These are phyloP conservation scores for Mactromeris polynyma DNA, from an alignment of 2,888 invertebrate species.

Conservation along the genomic window DNA sequence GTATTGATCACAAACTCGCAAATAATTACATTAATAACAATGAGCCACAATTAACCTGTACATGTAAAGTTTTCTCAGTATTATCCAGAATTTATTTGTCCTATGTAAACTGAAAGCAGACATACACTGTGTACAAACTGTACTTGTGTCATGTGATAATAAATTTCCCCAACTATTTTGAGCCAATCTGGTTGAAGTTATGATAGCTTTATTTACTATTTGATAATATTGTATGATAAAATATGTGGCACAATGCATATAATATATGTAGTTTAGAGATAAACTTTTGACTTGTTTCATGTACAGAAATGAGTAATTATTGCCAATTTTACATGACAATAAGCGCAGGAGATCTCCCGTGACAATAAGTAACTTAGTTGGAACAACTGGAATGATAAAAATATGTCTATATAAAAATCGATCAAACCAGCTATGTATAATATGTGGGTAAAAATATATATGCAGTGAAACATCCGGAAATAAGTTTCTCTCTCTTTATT, in stretches of 20 bases:
- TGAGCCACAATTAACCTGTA: not conserved
- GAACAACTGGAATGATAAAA: too few species aligned
- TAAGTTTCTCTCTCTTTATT: too few species aligned
- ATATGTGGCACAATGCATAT: not conserved
- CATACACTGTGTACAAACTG: not conserved
- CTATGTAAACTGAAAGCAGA: not conserved
- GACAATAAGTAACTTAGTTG: too few species aligned
- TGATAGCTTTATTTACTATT: not conserved
- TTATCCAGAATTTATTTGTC: not conserved
- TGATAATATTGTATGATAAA: slow-evolving; percentile 7
- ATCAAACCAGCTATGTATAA: too few species aligned
- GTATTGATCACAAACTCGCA: not conserved
- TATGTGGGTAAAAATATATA: too few species aligned
- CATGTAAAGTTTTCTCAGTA: too few species aligned
- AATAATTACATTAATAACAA: not conserved
- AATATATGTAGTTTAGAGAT: not conserved
- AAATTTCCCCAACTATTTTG: not conserved
- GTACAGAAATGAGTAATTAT: not conserved
- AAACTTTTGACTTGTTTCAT: not conserved
- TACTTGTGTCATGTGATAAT: slow-evolving; percentile 9
- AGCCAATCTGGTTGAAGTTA: not conserved
- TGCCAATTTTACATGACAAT: not conserved
- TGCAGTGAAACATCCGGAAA: too few species aligned
- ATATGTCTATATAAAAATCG: too few species aligned
- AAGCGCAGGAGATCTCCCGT: too few species aligned